Percentiles rank a stretch among this genome's conserved stretches.
Evolutionary conservation across 2,113 vertebrate genomes (phyloP).

Genomic region (Antidorcas marsupialis): DNA sequence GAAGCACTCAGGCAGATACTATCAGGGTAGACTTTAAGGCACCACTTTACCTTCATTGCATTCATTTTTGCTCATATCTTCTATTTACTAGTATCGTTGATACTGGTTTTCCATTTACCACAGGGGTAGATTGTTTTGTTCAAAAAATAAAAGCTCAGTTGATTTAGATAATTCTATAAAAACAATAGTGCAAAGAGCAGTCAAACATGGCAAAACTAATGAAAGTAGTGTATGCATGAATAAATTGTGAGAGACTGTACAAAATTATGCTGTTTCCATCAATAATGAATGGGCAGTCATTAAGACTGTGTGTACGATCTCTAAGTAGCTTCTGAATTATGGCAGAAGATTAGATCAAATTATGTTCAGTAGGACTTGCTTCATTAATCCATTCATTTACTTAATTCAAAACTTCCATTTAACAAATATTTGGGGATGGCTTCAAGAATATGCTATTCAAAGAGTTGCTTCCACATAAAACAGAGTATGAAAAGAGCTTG

Average conservation of each 20-base stretch:
- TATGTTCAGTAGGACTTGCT: background rate
- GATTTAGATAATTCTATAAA: constrained; percentile 13
- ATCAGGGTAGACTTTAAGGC: background rate
- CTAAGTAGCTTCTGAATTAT: background rate
- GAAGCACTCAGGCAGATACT: background rate
- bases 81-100: background rate
- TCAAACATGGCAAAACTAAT: background rate
- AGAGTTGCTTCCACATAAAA: background rate
- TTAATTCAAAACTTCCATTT: background rate
- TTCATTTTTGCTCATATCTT: constrained; percentile 3
- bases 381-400: background rate
- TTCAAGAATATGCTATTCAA: background rate
- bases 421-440: background rate
- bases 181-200: background rate
- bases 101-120: background rate
- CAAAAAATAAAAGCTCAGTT: background rate
- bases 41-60: background rate
- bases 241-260: background rate
- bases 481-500: background rate
- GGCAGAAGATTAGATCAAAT: background rate
- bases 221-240: background rate
- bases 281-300: background rate
- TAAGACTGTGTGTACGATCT: background rate
- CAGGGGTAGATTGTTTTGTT: background rate
- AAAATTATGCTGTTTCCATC: background rate